A percentile compares a stretch with the other conserved stretches of the same genome.
These are phyloP conservation scores for Chrysocyon brachyurus DNA, from an alignment of 2,797 vertebrate genomes.

Conservation along the genomic window DNA sequence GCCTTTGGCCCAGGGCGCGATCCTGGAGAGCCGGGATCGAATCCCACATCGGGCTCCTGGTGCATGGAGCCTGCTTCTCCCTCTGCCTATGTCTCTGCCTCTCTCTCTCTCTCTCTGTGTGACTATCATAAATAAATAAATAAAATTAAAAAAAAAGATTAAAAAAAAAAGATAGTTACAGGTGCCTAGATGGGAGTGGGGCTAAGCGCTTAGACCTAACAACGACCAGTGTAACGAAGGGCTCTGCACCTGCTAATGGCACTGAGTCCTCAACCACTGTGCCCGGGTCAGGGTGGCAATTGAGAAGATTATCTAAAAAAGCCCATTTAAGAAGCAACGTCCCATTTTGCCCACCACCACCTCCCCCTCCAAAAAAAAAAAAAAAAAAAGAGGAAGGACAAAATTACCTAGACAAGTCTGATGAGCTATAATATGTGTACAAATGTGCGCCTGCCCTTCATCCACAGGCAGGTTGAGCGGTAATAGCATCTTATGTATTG, in stretches of 20 bases:
- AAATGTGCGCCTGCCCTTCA: too few relatives aligned
- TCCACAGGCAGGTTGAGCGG: rapidly evolving
- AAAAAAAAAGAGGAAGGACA: neutral
- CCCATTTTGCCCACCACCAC: neutral
- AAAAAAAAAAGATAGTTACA: neutral
- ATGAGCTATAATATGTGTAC: neutral
- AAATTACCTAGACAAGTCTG: neutral
- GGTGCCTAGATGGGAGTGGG: neutral
- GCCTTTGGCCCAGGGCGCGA: too few relatives aligned
- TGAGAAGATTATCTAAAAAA: neutral
- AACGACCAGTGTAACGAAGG: neutral
- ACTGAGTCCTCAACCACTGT: rapidly evolving
- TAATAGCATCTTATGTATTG: rapidly evolving
- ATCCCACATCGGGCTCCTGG: too few relatives aligned
- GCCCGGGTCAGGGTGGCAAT: neutral
- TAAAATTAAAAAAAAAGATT: too few relatives aligned
- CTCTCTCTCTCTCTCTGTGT: too few relatives aligned
- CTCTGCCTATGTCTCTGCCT: too few relatives aligned
- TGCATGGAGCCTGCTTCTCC: too few relatives aligned
- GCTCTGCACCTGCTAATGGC: too few relatives aligned
- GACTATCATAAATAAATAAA: too few relatives aligned
- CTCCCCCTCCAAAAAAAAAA: too few relatives aligned
- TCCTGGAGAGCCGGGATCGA: too few relatives aligned
- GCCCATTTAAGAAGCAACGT: neutral
- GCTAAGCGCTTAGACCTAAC: neutral